A percentile compares a stretch with the other conserved stretches of the same genome.
phyloP scores from a whole-genome alignment of 2,888 invertebrate species.

The Clivina fossor region DNA sequence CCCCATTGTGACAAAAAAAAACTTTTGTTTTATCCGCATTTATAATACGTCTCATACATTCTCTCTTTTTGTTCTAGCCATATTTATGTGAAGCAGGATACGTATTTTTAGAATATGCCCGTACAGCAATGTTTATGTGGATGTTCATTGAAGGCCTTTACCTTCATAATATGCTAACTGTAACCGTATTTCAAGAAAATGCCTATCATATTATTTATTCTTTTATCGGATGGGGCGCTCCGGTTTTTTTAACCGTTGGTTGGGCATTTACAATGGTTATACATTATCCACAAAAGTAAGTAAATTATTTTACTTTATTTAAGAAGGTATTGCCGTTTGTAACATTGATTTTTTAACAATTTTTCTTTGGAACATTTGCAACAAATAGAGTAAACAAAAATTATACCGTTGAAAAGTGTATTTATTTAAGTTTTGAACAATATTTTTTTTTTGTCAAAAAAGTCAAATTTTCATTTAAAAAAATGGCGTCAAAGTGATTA shows the following conservation, averaged over 20 bases:
- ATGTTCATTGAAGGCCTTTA: constrained; percentile 95
- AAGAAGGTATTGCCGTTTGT: no score
- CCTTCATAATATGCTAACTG: constrained; percentile 81
- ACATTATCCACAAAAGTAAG: constrained; percentile 44
- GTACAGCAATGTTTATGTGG: constrained; percentile 93
- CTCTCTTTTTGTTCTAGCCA: constrained; percentile 64
- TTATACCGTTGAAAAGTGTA: no score
- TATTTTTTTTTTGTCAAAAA: no score
- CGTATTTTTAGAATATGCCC: constrained; percentile 82
- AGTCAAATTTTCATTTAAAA: no score
- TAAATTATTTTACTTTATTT: not conserved
- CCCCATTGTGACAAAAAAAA: no score
- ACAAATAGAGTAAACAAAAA: no score
- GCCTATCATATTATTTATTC: constrained; percentile 64
- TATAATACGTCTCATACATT: no score
- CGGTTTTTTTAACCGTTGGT: constrained; percentile 65
- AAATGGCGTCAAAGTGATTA: no score
- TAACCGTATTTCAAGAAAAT: constrained; percentile 69
- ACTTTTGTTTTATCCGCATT: no score
- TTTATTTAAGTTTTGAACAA: no score
- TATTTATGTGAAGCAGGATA: constrained; percentile 78
- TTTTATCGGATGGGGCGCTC: constrained; percentile 74
- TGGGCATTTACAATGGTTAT: constrained; percentile 66
- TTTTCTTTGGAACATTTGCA: no score
- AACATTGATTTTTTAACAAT: not conserved